Evolutionary conservation across 2,888 invertebrate species (phyloP).

Genomic region (Ennomos fuscantarius): DNA sequence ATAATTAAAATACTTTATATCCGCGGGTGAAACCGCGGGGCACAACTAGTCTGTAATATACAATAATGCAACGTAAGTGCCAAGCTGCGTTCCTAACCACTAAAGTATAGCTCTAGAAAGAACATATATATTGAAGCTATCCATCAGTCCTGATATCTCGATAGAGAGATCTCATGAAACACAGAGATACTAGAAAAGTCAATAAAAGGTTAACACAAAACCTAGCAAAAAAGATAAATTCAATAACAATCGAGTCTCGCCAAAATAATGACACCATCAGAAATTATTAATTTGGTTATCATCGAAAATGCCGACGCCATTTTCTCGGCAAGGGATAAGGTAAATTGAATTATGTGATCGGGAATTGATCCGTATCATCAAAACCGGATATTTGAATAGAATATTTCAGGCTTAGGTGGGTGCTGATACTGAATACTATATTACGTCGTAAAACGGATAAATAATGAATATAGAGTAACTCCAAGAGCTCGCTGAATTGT

Average conservation of each 20-base stretch:
- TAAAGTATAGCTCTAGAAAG: too few relatives aligned
- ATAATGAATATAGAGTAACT: neutral
- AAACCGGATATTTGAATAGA: constrained; percentile 51
- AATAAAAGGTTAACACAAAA: neutral
- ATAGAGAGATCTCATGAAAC: too few relatives aligned
- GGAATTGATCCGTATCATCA: constrained; percentile 62
- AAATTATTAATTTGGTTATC: constrained; percentile 72
- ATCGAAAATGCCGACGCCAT: constrained; percentile 62
- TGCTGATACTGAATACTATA: constrained; percentile 18
- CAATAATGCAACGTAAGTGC: too few relatives aligned
- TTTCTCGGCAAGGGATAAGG: constrained; percentile 69
- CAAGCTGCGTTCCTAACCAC: too few relatives aligned
- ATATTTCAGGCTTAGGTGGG: constrained; percentile 41
- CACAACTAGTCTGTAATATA: too few relatives aligned
- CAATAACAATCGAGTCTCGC: constrained; percentile 45
- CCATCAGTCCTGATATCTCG: too few relatives aligned
- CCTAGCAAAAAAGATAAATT: constrained; percentile 13
- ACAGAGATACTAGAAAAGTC: too few relatives aligned
- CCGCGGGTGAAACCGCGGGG: too few relatives aligned
- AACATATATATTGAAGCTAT: too few relatives aligned
- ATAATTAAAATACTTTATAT: too few relatives aligned
- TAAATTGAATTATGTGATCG: constrained; percentile 72
- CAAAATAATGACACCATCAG: constrained; percentile 62
- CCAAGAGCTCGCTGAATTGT: too few relatives aligned
- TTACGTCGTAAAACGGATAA: constrained; percentile 4